Evolutionary conservation across 2,113 vertebrate species (phyloP).

Genomic region (Bungarus multicinctus): DNA sequence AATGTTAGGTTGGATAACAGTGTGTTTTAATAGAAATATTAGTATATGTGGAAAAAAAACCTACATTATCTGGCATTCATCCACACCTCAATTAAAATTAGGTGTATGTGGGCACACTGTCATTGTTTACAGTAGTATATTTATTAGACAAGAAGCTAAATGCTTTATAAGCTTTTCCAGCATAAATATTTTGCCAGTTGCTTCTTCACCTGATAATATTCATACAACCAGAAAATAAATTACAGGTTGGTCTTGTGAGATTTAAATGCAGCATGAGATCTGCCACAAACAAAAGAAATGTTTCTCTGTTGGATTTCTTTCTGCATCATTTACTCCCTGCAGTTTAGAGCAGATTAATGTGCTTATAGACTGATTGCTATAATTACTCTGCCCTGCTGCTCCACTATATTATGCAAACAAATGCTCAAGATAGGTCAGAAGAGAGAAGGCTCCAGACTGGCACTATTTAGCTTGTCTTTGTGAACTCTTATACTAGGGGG

Average conservation of each 20-base stretch:
- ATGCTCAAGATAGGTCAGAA: conserved; percentile 55
- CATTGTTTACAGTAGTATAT: conserved; percentile 17
- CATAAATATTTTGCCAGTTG: conserved; percentile 42
- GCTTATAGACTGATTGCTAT: conserved; percentile 75
- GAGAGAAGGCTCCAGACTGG: conserved; percentile 44
- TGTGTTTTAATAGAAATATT: not conserved
- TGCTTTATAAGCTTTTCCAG: not conserved
- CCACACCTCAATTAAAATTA: not conserved
- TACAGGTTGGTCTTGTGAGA: conserved; percentile 48
- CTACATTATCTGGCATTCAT: not conserved
- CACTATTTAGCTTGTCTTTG: not conserved
- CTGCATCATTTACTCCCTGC: conserved; percentile 77
- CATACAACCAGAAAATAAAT: conserved; percentile 58
- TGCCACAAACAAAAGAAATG: conserved; percentile 64
- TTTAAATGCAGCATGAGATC: conserved; percentile 56
- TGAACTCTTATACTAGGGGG: conserved; percentile 17
- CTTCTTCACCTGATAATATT: conserved; percentile 47
- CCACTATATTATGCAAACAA: conserved; percentile 74
- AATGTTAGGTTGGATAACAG: not conserved
- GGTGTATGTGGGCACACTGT: not conserved
- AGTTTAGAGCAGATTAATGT: conserved; percentile 81
- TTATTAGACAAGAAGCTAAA: conserved; percentile 32
- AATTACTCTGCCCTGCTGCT: conserved; percentile 80
- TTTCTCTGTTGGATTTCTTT: conserved; percentile 65
- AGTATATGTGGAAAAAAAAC: not conserved